Conservation (phyloP, 2,113 vertebrate species). For the Zosterops pallidus region DNA sequence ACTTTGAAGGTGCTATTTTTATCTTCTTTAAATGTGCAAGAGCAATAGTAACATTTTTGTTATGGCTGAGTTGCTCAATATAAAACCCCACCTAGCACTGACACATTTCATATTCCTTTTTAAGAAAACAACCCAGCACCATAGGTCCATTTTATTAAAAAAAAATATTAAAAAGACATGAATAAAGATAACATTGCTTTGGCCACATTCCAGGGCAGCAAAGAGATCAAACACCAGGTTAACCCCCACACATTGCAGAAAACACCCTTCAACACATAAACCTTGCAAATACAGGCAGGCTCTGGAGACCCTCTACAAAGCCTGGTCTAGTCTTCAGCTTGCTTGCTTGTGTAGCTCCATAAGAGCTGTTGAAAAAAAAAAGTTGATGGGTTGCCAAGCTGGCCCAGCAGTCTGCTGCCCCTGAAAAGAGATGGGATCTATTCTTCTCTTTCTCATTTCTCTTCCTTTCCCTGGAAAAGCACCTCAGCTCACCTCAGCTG, state of each 20-base stretch:
- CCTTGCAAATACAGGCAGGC: neutral
- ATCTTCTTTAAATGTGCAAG: neutral
- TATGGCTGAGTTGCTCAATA: neutral
- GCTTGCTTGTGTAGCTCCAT: neutral
- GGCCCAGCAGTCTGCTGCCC: neutral
- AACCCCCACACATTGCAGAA: neutral
- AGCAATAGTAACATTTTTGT: conserved; percentile 9
- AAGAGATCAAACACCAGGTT: neutral
- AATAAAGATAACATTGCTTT: neutral
- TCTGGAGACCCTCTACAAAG: neutral
- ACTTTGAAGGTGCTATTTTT: neutral
- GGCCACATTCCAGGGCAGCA: neutral
- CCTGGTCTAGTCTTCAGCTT: neutral
- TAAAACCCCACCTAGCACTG: neutral
- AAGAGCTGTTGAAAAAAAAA: neutral
- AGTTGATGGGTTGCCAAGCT: neutral
- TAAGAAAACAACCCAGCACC: neutral
- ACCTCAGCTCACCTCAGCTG: neutral
- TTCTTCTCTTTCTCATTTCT: neutral
- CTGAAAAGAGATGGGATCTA: neutral
- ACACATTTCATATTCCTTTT: neutral
- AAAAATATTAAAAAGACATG: neutral
- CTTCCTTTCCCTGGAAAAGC: neutral
- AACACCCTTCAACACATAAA: neutral
- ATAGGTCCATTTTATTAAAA: neutral